phyloP scores from a whole-genome alignment of 2,888 invertebrate species.

The Brachyopa scutellaris region DNA sequence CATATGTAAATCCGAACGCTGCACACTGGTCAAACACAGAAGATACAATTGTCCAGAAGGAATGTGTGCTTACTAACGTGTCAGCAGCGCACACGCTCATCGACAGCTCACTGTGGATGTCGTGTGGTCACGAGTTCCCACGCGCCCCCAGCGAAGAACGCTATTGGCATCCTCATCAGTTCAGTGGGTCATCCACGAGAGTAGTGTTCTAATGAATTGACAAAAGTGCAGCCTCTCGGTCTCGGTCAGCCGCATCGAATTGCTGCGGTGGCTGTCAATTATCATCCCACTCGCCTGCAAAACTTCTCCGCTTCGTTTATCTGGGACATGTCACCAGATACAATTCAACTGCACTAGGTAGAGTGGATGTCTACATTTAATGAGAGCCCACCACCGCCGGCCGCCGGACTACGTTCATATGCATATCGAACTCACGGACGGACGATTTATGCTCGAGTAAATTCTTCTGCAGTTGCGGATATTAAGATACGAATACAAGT shows the following conservation, averaged over 20 bases:
- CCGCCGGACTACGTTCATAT: constrained; percentile 25
- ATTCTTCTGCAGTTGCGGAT: background rate
- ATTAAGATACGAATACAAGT: background rate
- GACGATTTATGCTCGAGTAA: constrained; percentile 51
- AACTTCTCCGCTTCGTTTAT: constrained; percentile 50
- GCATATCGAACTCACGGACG: constrained; percentile 44
- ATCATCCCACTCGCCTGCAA: constrained; percentile 30
- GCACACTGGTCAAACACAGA: constrained; percentile 34
- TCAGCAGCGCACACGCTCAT: constrained; percentile 57
- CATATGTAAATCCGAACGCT: constrained; percentile 47
- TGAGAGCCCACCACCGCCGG: constrained; percentile 33
- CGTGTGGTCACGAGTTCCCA: constrained; percentile 67
- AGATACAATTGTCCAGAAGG: constrained; percentile 51
- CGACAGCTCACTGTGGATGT: constrained; percentile 52
- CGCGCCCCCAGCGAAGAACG: constrained; percentile 41
- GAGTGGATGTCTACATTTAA: constrained; percentile 58
- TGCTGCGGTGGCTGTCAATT: constrained; percentile 49
- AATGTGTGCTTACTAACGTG: constrained; percentile 41
- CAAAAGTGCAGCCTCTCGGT: constrained; percentile 29
- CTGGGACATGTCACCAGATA: constrained; percentile 67
- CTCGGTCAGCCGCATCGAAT: constrained; percentile 53
- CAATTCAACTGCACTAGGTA: constrained; percentile 41
- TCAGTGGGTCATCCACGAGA: constrained; percentile 69
- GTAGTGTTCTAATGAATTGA: constrained; percentile 70
- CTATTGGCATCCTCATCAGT: constrained; percentile 54